Base-by-base conservation (phyloP, 1,140 invertebrate genomes). In the Drosophila willistoni region DNA sequence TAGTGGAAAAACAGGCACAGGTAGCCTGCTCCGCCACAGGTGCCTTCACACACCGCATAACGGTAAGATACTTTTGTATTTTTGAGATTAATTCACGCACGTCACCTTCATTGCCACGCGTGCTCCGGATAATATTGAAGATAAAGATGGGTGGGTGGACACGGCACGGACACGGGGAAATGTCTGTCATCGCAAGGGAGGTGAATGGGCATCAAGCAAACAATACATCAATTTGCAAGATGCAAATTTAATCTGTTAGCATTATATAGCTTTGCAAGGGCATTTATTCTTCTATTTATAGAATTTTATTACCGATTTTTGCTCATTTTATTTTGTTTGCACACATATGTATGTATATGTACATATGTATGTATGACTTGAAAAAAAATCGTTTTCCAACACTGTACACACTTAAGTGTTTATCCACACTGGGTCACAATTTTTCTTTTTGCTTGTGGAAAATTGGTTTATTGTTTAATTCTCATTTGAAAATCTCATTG, bases 1-100 rank as follows among this genome's bases (percentile, higher is more conserved):
- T 19, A 85, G 81, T 17, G 84, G 84, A 0, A 89, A 90, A 56
- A 89, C 86, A 1, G 84, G 84, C 2, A 89, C 84, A 5, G 84
- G 85, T 7, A 90, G 86, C n/a, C 47, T 89, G 13, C 67, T 89
- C 41, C 84, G 84, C 39, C 84, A 89, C 44, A 60, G 81, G 66
- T 89, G 84, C 19, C 64, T 87, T 7, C 83, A 87, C 70, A 83
- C 84, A 44, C 68, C 73, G 47, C 70, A 69, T 80, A 87, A 83
- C 83, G 83, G 83, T 87, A 87, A 89, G 84, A 29, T 29, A 29
- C 83, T 87, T 70, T 68, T 71, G 68, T 71, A 82, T 57, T 33
- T 57, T 51, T 22, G 44, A 33, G 29, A 78, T 79, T 79, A 54
- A 14, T 68, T 78, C 76, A 78, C 76, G 76, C 76, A 78, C 76